phyloP scores from a whole-genome alignment of 2,113 vertebrate genomes.

The Nyctereutes procyonoides region DNA sequence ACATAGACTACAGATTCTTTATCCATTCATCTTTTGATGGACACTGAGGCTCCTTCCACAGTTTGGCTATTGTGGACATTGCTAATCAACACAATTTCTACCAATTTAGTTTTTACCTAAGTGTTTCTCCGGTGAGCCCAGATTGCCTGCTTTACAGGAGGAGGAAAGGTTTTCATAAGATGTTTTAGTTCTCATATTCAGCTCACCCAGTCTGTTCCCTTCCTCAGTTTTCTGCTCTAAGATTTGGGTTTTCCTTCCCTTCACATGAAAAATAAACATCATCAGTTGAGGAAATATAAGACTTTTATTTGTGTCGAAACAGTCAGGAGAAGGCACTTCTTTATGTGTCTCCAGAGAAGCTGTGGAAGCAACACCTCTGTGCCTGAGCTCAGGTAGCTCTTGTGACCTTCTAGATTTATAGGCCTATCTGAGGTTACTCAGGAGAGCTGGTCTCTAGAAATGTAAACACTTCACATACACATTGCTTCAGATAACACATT shows the following conservation, averaged over 20 bases:
- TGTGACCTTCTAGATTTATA: neutral
- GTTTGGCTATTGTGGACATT: too few relatives aligned
- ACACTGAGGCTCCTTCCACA: too few relatives aligned
- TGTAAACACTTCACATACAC: neutral
- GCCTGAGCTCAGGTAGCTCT: neutral
- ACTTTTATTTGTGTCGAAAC: neutral
- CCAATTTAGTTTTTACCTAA: neutral
- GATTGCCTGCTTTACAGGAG: neutral
- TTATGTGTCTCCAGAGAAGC: neutral
- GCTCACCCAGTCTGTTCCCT: neutral
- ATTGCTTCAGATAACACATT: neutral
- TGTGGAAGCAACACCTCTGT: too few relatives aligned
- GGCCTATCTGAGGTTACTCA: neutral
- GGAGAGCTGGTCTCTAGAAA: neutral
- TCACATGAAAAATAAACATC: neutral
- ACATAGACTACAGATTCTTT: too few relatives aligned
- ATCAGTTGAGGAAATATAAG: neutral
- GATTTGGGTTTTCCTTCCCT: neutral
- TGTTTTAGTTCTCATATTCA: neutral
- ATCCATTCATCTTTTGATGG: too few relatives aligned
- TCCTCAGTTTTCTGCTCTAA: neutral
- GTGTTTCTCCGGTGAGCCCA: neutral
- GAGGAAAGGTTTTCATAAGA: neutral
- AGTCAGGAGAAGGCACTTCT: neutral
- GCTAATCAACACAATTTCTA: neutral